These are phyloP conservation scores for Thera britannica DNA, from an alignment of 2,888 invertebrate species.

Conservation along the genomic window DNA sequence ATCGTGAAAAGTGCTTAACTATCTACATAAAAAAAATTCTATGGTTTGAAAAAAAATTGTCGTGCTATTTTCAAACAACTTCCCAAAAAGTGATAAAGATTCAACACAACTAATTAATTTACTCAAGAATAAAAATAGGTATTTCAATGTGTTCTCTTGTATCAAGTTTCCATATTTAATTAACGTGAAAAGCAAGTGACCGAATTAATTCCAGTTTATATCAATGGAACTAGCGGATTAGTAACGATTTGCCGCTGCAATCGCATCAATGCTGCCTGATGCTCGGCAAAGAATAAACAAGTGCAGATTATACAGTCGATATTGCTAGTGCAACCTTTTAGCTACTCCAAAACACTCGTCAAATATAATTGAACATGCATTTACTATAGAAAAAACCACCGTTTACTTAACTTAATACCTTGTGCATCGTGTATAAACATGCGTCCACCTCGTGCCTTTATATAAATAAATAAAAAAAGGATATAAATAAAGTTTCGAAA, in stretches of 20 bases:
- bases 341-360: too few relatives aligned
- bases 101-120: neutral
- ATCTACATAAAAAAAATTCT: too few relatives aligned
- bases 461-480: neutral
- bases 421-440: conserved; percentile 8
- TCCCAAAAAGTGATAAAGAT: too few relatives aligned
- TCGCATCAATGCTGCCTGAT: conserved; percentile 65
- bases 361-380: neutral
- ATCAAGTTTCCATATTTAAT: conserved; percentile 75
- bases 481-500: neutral
- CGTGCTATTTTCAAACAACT: too few relatives aligned
- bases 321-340: neutral
- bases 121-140: neutral
- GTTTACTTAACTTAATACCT: neutral
- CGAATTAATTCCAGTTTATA: conserved; percentile 77
- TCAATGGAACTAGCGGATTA: conserved; percentile 73
- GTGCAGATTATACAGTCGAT: conserved; percentile 34
- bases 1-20: too few relatives aligned
- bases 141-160: conserved; percentile 52
- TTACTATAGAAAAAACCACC: neutral
- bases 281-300: conserved; percentile 54
- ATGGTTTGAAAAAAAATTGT: too few relatives aligned
- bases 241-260: conserved; percentile 75
- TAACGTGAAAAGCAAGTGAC: conserved; percentile 63
- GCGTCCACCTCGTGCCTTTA: conserved; percentile 6